Conservation (phyloP, 2,797 vertebrate species). For the Bovichtus variegatus region DNA sequence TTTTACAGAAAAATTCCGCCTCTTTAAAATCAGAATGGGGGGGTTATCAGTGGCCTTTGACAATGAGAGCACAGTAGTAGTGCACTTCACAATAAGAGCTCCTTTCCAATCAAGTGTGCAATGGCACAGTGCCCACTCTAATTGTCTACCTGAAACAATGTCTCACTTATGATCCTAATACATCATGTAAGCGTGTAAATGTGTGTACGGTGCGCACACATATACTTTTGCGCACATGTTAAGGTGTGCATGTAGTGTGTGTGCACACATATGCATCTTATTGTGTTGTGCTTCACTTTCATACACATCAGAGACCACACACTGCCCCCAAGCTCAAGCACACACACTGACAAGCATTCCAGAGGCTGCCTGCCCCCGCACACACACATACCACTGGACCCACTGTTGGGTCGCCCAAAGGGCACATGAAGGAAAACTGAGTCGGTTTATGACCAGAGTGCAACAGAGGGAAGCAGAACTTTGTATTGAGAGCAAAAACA, state of each 20-base stretch:
- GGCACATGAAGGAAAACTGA: conserved; percentile 59
- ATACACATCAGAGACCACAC: conserved; percentile 37
- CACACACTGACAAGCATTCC: conserved; percentile 67
- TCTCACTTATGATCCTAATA: conserved; percentile 23
- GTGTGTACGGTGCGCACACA: background rate
- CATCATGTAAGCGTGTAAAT: conserved; percentile 8
- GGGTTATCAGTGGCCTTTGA: conserved; percentile 43
- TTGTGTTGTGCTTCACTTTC: conserved; percentile 12
- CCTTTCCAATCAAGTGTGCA: conserved; percentile 45
- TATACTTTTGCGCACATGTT: conserved; percentile 2
- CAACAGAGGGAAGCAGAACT: conserved; percentile 33
- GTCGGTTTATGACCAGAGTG: conserved; percentile 57
- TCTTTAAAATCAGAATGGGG: conserved; percentile 28
- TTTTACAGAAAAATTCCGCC: conserved; percentile 2
- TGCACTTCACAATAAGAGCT: conserved; percentile 52
- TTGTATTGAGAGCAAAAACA: conserved; percentile 35
- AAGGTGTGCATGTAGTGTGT: background rate
- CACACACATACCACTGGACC: conserved; percentile 62
- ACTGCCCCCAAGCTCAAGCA: conserved; percentile 28
- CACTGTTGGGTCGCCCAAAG: conserved; percentile 66
- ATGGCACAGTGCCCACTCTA: conserved; percentile 12
- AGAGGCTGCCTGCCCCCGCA: conserved; percentile 32
- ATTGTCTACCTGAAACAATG: conserved; percentile 24
- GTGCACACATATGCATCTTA: background rate
- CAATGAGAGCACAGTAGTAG: conserved; percentile 40